These are phyloP conservation scores for Pseudonaja textilis DNA, from an alignment of 2,113 vertebrate genomes.

Conservation along the genomic window DNA sequence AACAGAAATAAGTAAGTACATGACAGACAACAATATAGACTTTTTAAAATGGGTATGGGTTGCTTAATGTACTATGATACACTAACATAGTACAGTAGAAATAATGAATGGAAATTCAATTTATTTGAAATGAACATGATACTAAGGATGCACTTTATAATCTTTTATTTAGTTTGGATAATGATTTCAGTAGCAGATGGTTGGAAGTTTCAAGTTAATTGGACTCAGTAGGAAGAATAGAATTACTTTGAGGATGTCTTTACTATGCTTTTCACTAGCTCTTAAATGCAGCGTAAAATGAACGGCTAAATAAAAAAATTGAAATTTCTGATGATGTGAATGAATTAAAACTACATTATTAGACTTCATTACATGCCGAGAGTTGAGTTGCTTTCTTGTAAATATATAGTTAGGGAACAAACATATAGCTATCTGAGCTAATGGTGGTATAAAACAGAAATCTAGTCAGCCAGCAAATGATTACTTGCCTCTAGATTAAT, in stretches of 20 bases:
- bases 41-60: constrained; percentile 13
- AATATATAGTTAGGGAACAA: neutral
- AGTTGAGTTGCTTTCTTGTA: neutral
- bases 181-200: constrained; percentile 49
- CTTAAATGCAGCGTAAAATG: constrained; percentile 13
- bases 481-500: neutral
- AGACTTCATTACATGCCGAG: neutral
- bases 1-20: constrained; percentile 21
- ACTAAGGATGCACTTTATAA: constrained; percentile 17
- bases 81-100: constrained; percentile 24
- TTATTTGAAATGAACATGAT: constrained; percentile 46
- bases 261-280: constrained; percentile 22
- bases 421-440: neutral
- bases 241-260: constrained; percentile 43
- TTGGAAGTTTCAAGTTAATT: constrained; percentile 56
- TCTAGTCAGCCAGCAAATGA: neutral
- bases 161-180: constrained; percentile 54
- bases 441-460: neutral
- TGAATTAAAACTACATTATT: neutral
- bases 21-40: neutral
- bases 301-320: constrained; percentile 20
- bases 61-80: neutral
- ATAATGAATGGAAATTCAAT: constrained; percentile 9
- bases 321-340: neutral
- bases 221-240: constrained; percentile 43